Conservation (phyloP, 1,140 invertebrate genomes). For the Bombus soroeensis region DNA sequence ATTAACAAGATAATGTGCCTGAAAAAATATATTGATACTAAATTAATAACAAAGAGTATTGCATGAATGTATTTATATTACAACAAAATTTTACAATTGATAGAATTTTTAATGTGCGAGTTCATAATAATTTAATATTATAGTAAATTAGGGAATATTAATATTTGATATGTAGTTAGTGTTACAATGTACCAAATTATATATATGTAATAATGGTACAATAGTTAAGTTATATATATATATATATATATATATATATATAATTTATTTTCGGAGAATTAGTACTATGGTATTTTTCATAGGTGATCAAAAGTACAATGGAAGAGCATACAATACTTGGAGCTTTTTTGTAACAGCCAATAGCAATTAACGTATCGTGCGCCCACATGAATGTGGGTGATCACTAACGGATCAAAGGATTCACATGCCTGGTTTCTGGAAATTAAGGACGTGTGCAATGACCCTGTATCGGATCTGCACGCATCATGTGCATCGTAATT, state of each 20-base stretch:
- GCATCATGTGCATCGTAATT: neutral
- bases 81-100: too few relatives aligned
- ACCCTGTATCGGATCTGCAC: neutral
- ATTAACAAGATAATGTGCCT: neutral
- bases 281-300: neutral
- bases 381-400: constrained; percentile 15
- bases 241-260: too few relatives aligned
- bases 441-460: constrained; percentile 17
- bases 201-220: too few relatives aligned
- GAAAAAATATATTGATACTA: neutral
- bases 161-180: too few relatives aligned
- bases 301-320: neutral
- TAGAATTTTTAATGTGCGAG: too few relatives aligned
- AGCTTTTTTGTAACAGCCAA: neutral
- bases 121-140: too few relatives aligned
- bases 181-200: too few relatives aligned
- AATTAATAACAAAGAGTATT: neutral
- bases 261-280: neutral
- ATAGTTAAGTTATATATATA: too few relatives aligned
- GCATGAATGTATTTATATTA: neutral
- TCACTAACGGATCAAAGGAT: constrained; percentile 23
- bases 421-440: neutral
- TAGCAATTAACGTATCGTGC: constrained; percentile 13
- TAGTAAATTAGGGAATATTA: too few relatives aligned
- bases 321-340: neutral